Conservation (phyloP, 2,797 vertebrate genomes). For the Malacoraja senta region DNA sequence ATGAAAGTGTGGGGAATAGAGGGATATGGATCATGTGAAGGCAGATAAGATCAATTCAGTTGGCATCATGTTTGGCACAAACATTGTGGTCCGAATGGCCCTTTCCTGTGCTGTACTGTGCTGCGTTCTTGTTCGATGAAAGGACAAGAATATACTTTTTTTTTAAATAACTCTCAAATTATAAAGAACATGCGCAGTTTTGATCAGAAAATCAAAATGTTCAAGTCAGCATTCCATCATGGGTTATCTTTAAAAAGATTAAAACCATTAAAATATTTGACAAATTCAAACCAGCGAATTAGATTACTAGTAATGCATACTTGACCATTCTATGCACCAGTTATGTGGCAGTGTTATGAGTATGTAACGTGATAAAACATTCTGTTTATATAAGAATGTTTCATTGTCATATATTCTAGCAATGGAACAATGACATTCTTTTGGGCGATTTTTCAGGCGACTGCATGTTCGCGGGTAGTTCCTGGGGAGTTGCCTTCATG, state of each 20-base stretch:
- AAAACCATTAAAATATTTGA: not conserved
- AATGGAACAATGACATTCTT: no score
- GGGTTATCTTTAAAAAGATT: conserved; percentile 43
- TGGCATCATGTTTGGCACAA: no score
- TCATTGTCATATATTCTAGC: no score
- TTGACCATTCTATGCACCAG: not conserved
- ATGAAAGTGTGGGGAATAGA: no score
- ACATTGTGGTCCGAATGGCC: no score
- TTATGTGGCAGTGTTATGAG: not conserved
- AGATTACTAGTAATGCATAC: not conserved
- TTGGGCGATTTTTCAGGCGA: no score
- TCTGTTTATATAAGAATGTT: no score
- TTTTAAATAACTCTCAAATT: not conserved
- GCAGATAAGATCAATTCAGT: no score
- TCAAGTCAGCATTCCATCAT: not conserved
- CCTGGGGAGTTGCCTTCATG: no score
- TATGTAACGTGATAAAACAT: not conserved
- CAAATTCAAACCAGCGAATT: not conserved
- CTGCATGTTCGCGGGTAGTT: no score
- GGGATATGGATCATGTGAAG: no score
- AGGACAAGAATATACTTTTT: not conserved
- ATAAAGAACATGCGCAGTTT: not conserved
- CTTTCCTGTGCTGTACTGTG: no score
- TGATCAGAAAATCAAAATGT: conserved; percentile 19
- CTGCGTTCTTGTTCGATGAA: not conserved